Conservation (phyloP, 2,113 vertebrate genomes). For the Felis chaus region DNA sequence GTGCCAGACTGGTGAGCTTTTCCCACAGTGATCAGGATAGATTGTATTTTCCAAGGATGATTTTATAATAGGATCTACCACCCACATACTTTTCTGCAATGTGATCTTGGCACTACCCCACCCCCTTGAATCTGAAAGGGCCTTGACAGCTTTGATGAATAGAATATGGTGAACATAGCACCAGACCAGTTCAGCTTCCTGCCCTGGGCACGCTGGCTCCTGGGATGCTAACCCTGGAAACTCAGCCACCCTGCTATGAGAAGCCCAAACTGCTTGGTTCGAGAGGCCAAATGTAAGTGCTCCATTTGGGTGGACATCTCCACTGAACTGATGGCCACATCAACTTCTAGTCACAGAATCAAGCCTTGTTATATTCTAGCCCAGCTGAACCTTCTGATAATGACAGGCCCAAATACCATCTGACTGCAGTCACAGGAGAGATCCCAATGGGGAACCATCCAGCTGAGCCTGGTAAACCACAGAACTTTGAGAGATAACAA, state of each 20-base stretch:
- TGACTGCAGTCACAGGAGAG: not conserved
- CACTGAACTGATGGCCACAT: not conserved
- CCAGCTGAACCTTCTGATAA: not conserved
- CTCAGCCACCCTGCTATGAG: not conserved
- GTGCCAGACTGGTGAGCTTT: not conserved
- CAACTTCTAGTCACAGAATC: not conserved
- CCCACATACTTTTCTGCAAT: not conserved
- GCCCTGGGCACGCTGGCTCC: not conserved
- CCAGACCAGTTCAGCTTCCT: not conserved
- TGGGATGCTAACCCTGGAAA: not conserved
- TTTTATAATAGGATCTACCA: not conserved
- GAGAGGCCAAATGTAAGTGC: not conserved
- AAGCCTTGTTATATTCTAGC: not conserved
- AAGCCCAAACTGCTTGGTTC: not conserved
- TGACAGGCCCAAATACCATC: not conserved
- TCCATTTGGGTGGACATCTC: not conserved
- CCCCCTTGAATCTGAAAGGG: not conserved
- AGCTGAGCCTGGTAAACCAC: not conserved
- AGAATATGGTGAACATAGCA: not conserved
- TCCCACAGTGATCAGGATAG: not conserved
- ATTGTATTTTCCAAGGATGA: not conserved
- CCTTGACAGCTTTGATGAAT: not conserved
- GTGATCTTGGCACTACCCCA: not conserved
- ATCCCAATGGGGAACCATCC: accelerated
- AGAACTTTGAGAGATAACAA: not conserved